A percentile compares a stretch with the other conserved stretches of the same genome.
Evolutionary conservation across 2,797 vertebrate species (phyloP).

Genomic region (Brachyrhaphis roseni): DNA sequence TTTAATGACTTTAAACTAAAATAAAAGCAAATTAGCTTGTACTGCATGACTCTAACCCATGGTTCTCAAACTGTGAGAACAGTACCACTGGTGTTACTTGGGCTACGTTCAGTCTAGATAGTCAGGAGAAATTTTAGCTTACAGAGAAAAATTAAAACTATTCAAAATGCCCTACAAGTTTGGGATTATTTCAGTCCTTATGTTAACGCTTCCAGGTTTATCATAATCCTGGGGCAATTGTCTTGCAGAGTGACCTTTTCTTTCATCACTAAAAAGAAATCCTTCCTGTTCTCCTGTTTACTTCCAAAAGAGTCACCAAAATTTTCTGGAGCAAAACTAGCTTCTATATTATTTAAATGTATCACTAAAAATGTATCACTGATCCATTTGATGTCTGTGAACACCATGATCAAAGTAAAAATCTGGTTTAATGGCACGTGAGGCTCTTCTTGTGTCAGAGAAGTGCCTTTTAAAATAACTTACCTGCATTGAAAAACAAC

Average conservation of each 20-base stretch:
- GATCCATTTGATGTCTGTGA: neutral
- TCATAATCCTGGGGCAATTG: neutral
- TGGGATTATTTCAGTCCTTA: neutral
- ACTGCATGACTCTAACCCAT: neutral
- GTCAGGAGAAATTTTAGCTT: neutral
- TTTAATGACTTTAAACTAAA: constrained; percentile 6
- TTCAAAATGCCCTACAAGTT: neutral
- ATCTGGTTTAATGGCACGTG: neutral
- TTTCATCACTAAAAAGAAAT: neutral
- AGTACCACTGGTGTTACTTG: neutral
- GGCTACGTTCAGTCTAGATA: neutral
- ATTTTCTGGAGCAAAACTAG: neutral
- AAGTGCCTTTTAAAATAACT: neutral
- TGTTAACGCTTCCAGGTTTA: neutral
- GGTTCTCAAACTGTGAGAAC: neutral
- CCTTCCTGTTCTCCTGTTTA: neutral
- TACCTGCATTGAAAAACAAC: neutral
- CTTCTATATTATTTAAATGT: neutral
- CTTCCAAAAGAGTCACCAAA: neutral
- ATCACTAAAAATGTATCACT: neutral
- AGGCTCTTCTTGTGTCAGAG: neutral
- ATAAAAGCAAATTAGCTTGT: neutral
- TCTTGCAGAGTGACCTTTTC: neutral
- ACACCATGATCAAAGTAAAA: neutral
- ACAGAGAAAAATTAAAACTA: neutral